These are phyloP conservation scores for Equus quagga DNA, from an alignment of 2,113 vertebrate species.

Conservation along the genomic window DNA sequence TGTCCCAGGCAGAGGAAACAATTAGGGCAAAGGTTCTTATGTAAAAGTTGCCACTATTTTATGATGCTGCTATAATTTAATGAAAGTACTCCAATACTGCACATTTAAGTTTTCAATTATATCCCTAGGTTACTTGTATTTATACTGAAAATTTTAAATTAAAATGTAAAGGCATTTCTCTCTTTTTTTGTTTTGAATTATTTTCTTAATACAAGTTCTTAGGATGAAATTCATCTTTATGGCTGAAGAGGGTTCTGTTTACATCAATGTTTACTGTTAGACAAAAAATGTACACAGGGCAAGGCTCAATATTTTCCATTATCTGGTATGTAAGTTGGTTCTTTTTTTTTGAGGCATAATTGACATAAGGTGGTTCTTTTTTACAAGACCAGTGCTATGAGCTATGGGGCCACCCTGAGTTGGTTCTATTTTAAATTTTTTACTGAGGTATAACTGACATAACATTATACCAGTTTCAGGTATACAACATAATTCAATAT, in stretches of 20 bases:
- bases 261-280: background rate
- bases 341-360: background rate
- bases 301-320: background rate
- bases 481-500: background rate
- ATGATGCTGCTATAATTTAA: background rate
- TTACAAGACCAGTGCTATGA: no score
- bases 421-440: background rate
- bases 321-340: background rate
- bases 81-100: background rate
- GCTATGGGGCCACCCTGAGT: no score
- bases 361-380: background rate
- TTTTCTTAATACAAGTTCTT: background rate
- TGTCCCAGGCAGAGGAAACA: background rate
- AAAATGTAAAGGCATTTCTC: background rate
- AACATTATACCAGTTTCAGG: background rate
- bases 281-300: background rate
- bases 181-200: background rate
- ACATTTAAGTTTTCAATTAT: background rate
- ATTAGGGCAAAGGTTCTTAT: background rate
- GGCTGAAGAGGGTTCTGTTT: background rate
- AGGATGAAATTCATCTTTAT: conserved; percentile 9
- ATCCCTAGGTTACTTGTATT: background rate
- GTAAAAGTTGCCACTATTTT: background rate
- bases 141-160: background rate
- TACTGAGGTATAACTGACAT: background rate